Conservation (phyloP, 2,888 invertebrate genomes). For the Crematogaster levior region DNA sequence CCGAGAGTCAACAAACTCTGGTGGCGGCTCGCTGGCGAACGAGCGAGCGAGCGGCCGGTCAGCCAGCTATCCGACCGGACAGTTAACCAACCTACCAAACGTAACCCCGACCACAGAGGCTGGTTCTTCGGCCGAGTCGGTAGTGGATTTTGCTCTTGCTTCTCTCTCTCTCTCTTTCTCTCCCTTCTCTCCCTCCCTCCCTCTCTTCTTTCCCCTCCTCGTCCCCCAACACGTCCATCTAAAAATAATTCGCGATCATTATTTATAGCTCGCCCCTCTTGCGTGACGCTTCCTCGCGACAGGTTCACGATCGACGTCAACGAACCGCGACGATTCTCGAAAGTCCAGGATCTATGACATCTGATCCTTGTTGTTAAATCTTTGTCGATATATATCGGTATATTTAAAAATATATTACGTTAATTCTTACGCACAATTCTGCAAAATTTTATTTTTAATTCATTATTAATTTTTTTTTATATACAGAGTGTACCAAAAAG, state of each 20-base stretch:
- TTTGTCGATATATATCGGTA: background rate
- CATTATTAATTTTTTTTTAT: no score
- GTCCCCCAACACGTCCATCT: conserved; percentile 44
- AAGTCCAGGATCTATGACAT: background rate
- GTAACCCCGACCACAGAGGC: conserved; percentile 62
- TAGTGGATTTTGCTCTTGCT: conserved; percentile 52
- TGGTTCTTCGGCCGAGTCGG: conserved; percentile 48
- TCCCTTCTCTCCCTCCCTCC: background rate
- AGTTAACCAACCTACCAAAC: conserved; percentile 72
- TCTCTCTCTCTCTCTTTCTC: background rate
- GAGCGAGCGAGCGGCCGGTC: conserved; percentile 66
- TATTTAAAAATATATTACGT: background rate
- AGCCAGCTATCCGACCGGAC: conserved; percentile 65
- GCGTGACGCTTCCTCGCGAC: conserved; percentile 52
- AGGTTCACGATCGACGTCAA: conserved; percentile 52
- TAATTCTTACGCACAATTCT: background rate
- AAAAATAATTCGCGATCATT: conserved; percentile 74
- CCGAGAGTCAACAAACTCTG: conserved; percentile 85
- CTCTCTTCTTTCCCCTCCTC: background rate
- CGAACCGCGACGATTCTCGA: conserved; percentile 15
- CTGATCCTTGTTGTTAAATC: background rate
- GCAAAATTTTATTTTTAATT: background rate
- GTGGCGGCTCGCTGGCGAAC: conserved; percentile 59
- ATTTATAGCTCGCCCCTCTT: conserved; percentile 65
- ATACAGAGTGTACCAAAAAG: no score